A percentile compares a stretch with the other conserved stretches of the same genome.
These are phyloP conservation scores for Abrostola triplasia DNA, from an alignment of 2,888 invertebrate genomes.

Conservation along the genomic window DNA sequence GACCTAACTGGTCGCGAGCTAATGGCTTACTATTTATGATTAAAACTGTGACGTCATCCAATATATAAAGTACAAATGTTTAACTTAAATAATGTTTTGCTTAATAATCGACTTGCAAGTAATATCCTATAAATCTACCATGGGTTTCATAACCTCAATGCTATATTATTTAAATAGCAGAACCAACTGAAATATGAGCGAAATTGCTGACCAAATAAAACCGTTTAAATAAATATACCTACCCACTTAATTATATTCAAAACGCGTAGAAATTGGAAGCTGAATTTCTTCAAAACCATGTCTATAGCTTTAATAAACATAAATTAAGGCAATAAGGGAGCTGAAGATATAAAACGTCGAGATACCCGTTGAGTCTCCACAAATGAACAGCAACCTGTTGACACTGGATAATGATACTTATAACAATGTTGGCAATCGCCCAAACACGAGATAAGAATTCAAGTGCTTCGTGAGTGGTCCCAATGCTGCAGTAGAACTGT, in stretches of 20 bases:
- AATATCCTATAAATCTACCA: too few relatives aligned
- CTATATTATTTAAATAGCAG: too few relatives aligned
- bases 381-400: slow-evolving; percentile 54
- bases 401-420: slow-evolving; percentile 32
- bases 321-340: background rate
- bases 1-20: background rate
- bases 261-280: background rate
- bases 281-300: background rate
- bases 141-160: too few relatives aligned
- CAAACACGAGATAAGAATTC: slow-evolving; percentile 36
- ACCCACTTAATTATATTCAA: background rate
- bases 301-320: background rate
- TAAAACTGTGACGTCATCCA: slow-evolving; percentile 11
- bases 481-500: background rate
- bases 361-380: slow-evolving; percentile 18
- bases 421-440: slow-evolving; percentile 38
- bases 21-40: slow-evolving; percentile 5
- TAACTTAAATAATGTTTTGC: too few relatives aligned
- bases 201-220: too few relatives aligned
- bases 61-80: background rate
- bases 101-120: too few relatives aligned
- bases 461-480: background rate
- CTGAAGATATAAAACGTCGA: background rate
- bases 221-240: background rate
- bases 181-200: too few relatives aligned